phyloP scores from a whole-genome alignment of 2,888 invertebrate genomes.

The Gandaritis pyraliata region DNA sequence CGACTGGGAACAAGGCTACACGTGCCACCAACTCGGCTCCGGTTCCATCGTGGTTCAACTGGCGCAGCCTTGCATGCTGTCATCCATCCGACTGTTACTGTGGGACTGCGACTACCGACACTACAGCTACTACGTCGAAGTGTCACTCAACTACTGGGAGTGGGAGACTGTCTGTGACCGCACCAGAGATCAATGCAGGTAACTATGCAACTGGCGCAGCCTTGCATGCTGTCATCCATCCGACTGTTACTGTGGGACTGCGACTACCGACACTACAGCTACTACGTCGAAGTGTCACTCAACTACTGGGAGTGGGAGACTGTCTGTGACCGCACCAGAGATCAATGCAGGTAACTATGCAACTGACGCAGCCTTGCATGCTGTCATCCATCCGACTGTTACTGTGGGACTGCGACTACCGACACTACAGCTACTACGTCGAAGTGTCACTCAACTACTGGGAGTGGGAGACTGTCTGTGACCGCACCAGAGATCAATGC shows the following conservation, averaged over 20 bases:
- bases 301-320: constrained; percentile 97
- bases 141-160: constrained; percentile 95
- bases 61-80: constrained; percentile 97
- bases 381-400: constrained; percentile 95
- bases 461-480: constrained; percentile 96
- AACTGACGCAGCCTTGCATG: constrained; percentile 88
- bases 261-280: constrained; percentile 96
- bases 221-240: constrained; percentile 95
- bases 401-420: constrained; percentile 98
- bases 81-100: constrained; percentile 94
- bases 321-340: constrained; percentile 94
- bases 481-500: constrained; percentile 90
- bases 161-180: constrained; percentile 97
- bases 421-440: constrained; percentile 98
- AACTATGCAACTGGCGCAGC: constrained; percentile 94
- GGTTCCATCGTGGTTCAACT: constrained; percentile 98
- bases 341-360: constrained; percentile 66
- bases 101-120: constrained; percentile 99
- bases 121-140: constrained; percentile 98
- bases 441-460: constrained; percentile 96
- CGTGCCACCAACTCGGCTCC: constrained; percentile 97
- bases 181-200: constrained; percentile 86
- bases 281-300: constrained; percentile 97
- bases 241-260: constrained; percentile 98
- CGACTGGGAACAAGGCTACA: constrained; percentile 99